A percentile compares a stretch with the other conserved stretches of the same genome.
Evolutionary conservation across 1,140 invertebrate genomes (phyloP).

Genomic region (Formica selysi): DNA sequence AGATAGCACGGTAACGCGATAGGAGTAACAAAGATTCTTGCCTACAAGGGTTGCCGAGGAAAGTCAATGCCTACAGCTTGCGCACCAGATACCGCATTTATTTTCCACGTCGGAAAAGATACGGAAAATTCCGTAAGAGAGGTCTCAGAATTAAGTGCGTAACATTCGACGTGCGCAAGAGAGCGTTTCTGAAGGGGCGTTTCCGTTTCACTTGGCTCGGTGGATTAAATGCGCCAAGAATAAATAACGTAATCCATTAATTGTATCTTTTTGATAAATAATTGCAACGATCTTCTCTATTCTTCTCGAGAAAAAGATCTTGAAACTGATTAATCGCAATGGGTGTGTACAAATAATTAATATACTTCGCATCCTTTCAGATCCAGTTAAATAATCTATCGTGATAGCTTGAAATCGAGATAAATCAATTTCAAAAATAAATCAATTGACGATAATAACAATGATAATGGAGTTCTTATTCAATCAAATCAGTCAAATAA

Average conservation of each 20-base stretch:
- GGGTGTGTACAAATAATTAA: background rate
- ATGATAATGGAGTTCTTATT: background rate
- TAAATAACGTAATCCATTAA: slow-evolving; percentile 31
- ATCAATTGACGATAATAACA: background rate
- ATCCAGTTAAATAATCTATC: background rate
- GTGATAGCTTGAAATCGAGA: background rate
- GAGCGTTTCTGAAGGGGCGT: slow-evolving; percentile 16
- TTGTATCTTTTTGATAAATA: background rate
- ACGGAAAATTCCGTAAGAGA: background rate
- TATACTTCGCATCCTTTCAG: background rate
- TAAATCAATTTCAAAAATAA: background rate
- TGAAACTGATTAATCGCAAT: background rate
- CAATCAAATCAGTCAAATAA: background rate
- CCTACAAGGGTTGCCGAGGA: background rate
- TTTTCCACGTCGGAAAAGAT: background rate
- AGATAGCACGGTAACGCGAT: background rate
- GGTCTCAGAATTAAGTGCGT: slow-evolving; percentile 15
- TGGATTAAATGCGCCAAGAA: slow-evolving; percentile 24
- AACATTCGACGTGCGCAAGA: background rate
- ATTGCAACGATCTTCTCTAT: background rate
- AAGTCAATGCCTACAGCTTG: slow-evolving; percentile 17
- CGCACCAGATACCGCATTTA: background rate
- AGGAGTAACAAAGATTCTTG: background rate
- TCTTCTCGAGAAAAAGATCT: background rate
- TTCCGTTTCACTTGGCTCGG: background rate